A percentile compares a stretch with the other conserved stretches of the same genome.
phyloP scores from a whole-genome alignment of 2,113 vertebrate genomes.

The Camarhynchus parvulus region DNA sequence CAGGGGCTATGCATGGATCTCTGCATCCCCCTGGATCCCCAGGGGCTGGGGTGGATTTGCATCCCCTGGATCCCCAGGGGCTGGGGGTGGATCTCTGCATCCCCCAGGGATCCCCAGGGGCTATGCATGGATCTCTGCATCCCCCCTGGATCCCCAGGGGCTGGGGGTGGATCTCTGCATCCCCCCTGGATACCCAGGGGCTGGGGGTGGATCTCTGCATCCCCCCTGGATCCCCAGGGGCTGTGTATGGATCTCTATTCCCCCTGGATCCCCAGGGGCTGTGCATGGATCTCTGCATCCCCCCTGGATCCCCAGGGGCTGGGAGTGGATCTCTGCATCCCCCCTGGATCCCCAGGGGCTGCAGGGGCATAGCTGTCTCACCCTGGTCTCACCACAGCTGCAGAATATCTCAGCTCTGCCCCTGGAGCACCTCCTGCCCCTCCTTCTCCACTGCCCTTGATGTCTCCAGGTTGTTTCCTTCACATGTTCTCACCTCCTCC shows the following conservation, averaged over 20 bases:
- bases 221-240: neutral
- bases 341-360: neutral
- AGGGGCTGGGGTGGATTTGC: neutral
- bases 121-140: neutral
- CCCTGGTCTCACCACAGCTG: too few species aligned
- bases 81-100: neutral
- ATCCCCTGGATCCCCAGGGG: neutral
- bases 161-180: too few species aligned
- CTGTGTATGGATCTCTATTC: neutral
- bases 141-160: neutral
- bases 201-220: neutral
- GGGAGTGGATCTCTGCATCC: neutral
- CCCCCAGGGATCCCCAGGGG: too few species aligned
- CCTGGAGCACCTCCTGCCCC: neutral
- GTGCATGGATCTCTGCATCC: neutral
- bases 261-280: neutral
- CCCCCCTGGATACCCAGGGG: neutral
- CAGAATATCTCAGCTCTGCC: neutral
- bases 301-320: neutral
- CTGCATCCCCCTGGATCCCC: neutral
- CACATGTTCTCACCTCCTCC: neutral
- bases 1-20: neutral
- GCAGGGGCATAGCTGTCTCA: too few species aligned
- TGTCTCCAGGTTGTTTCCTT: neutral
- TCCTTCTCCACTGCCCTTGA: neutral